Percentiles rank a stretch among this genome's conserved stretches.
Conservation (phyloP, 2,797 vertebrate genomes). For the Tauraco hartlaubi region DNA sequence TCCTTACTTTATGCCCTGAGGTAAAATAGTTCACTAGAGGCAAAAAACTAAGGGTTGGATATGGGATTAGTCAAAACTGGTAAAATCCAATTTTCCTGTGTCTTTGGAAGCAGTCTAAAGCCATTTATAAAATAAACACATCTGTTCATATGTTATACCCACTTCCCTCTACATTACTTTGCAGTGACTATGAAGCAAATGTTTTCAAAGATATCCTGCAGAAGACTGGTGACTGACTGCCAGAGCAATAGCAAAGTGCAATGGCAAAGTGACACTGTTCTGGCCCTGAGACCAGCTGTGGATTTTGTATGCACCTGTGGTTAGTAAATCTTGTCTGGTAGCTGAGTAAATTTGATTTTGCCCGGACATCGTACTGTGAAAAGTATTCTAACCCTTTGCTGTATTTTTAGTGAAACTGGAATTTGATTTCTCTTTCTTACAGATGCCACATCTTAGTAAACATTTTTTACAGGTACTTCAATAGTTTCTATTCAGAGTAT, state of each 20-base stretch:
- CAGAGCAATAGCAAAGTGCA: neutral
- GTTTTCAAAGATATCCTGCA: neutral
- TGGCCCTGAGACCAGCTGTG: neutral
- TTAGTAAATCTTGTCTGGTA: neutral
- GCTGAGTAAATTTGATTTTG: neutral
- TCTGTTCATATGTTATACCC: neutral
- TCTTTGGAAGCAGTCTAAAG: neutral
- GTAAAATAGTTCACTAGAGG: neutral
- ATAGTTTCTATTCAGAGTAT: neutral
- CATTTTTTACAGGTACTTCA: neutral
- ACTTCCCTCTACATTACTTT: neutral
- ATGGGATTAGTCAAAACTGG: neutral
- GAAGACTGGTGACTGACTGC: neutral
- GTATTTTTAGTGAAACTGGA: neutral
- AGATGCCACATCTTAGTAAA: neutral
- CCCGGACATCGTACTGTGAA: neutral
- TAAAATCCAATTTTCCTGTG: neutral
- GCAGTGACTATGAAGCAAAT: neutral
- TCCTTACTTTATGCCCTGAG: neutral
- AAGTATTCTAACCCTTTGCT: neutral
- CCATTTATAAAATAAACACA: neutral
- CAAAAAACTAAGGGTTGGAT: neutral
- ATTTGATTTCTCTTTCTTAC: neutral
- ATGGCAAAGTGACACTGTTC: neutral
- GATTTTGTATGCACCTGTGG: neutral